Conservation (phyloP, 1,140 invertebrate species). For the Hylaeus anthracinus region DNA sequence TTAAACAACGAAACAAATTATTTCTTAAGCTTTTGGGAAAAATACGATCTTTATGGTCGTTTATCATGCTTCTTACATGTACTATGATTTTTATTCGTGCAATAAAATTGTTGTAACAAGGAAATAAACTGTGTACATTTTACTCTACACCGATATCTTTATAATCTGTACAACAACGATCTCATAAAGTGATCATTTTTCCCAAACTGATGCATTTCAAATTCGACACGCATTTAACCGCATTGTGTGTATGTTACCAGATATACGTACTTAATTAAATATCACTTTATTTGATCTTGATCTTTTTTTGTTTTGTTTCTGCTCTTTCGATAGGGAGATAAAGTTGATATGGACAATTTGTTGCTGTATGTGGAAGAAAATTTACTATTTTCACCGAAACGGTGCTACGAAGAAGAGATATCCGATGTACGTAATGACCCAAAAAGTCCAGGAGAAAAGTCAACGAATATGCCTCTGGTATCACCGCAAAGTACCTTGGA, state of each 20-base stretch:
- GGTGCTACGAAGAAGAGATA: constrained; percentile 44
- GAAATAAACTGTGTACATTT: constrained; percentile 46
- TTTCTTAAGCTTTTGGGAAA: constrained; percentile 49
- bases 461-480: constrained; percentile 12
- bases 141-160: constrained; percentile 23
- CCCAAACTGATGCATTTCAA: constrained; percentile 38
- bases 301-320: constrained; percentile 15
- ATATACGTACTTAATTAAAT: not conserved
- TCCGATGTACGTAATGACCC: not conserved
- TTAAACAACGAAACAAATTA: not conserved
- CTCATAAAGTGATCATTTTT: constrained; percentile 65
- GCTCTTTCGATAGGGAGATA: constrained; percentile 46
- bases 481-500: constrained; percentile 31
- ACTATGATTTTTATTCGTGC: not conserved
- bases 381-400: constrained; percentile 6
- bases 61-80: constrained; percentile 12
- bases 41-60: constrained; percentile 56
- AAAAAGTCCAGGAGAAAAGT: not conserved
- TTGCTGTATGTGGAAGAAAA: constrained; percentile 49
- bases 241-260: not conserved
- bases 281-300: constrained; percentile 36
- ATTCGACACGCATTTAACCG: too few species aligned
- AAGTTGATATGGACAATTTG: constrained; percentile 55
- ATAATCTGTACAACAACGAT: constrained; percentile 20
- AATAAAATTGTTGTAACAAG: constrained; percentile 40